Conservation (phyloP, 37 sponge, comb jelly and placozoan species). For the Dysidea cf. avara region DNA sequence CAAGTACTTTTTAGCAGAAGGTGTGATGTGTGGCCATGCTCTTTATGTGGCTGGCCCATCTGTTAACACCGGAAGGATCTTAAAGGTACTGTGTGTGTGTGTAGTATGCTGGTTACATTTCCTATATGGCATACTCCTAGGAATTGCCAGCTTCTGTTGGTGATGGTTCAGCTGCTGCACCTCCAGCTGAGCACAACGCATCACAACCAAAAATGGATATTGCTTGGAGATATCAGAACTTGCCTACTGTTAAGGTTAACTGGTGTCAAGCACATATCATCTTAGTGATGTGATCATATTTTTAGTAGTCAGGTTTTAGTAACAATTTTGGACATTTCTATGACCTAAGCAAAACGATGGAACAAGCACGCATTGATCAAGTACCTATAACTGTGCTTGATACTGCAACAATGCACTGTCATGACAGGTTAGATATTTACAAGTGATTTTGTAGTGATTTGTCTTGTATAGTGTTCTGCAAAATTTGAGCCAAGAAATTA, state of each 20-base stretch:
- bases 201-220: conserved; percentile 53
- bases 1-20: conserved; percentile 82
- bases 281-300: no score
- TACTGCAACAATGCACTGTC: not conserved
- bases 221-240: conserved; percentile 79
- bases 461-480: no score
- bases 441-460: no score
- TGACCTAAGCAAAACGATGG: conserved; percentile 55
- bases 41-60: conserved; percentile 54
- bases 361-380: conserved; percentile 14
- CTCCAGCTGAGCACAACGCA: no score
- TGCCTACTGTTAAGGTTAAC: conserved; percentile 59
- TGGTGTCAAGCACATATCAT: not conserved
- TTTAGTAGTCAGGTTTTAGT: conserved; percentile 46
- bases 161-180: conserved; percentile 1
- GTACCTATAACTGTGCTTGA: conserved; percentile 21
- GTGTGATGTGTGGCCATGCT: conserved; percentile 81
- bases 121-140: not conserved
- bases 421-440: no score
- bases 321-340: conserved; percentile 63
- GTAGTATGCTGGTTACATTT: no score
- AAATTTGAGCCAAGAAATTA: no score
- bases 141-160: conserved; percentile 58
- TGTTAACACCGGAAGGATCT: conserved; percentile 29
- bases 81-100: conserved; percentile 28